These are phyloP conservation scores for Sanderia malayensis DNA, from an alignment of 30 jellyfish, hydroid and myxozoan genomes.

Conservation along the genomic window DNA sequence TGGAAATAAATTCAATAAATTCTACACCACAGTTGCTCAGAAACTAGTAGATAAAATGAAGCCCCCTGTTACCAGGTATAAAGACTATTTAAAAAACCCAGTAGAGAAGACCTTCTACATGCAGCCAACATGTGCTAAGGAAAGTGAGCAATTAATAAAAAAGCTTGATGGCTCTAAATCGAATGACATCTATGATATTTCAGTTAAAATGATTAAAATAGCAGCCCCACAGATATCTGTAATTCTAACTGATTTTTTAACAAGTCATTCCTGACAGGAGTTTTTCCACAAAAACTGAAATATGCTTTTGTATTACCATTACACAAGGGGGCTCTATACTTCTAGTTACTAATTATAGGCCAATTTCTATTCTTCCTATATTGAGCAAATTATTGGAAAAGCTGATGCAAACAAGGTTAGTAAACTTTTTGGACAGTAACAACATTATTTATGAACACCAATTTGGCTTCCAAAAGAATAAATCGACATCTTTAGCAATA, in stretches of 20 bases:
- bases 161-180: conserved; percentile 2
- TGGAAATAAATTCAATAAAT: conserved; percentile 2
- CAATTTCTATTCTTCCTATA: conserved; percentile 6
- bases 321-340: not conserved
- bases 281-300: not conserved
- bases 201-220: not conserved
- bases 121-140: not conserved
- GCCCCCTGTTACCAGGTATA: not conserved
- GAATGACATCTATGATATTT: not conserved
- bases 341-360: not conserved
- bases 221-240: not conserved
- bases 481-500: conserved; percentile 20
- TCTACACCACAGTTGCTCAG: not conserved
- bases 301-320: not conserved
- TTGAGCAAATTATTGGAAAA: conserved; percentile 12
- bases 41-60: not conserved
- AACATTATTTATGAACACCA: conserved; percentile 2
- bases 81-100: conserved; percentile 2
- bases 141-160: not conserved
- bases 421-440: not conserved
- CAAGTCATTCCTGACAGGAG: not conserved
- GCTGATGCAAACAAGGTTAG: conserved; percentile 8
- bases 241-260: not conserved
- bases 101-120: not conserved
- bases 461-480: conserved; percentile 11